Conservation (phyloP, 2,113 vertebrate species). For the Rhagologus leucostigma region DNA sequence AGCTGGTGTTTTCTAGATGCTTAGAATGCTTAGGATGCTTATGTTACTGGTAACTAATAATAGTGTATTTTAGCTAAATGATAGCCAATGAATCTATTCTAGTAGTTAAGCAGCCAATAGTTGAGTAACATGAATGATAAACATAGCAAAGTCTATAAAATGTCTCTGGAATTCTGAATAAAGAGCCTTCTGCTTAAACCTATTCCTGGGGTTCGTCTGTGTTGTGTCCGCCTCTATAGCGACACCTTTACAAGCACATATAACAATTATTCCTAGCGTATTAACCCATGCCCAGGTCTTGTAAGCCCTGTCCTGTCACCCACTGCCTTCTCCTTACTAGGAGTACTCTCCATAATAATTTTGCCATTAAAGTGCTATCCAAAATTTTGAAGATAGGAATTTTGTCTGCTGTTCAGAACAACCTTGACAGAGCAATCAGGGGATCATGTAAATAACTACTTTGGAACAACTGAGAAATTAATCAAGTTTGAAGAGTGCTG, state of each 20-base stretch:
- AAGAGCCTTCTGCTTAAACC: too few relatives aligned
- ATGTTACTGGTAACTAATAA: too few relatives aligned
- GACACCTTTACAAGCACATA: background rate
- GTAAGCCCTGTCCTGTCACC: background rate
- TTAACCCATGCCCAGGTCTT: background rate
- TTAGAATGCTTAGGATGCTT: too few relatives aligned
- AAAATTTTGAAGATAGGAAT: background rate
- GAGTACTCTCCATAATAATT: background rate
- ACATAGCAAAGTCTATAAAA: too few relatives aligned
- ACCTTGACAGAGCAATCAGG: background rate
- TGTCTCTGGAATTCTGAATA: too few relatives aligned
- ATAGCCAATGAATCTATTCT: too few relatives aligned
- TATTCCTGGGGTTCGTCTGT: too few relatives aligned
- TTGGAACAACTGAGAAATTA: background rate
- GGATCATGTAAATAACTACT: background rate
- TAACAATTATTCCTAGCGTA: background rate
- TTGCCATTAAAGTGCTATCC: background rate
- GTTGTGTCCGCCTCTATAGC: too few relatives aligned
- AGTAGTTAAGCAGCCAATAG: too few relatives aligned
- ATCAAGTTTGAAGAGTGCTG: background rate
- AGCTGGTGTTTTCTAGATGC: too few relatives aligned
- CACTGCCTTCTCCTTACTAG: background rate
- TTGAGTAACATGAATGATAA: too few relatives aligned
- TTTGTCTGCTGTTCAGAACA: background rate
- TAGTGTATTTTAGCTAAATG: too few relatives aligned